Conservation (phyloP, 2,113 vertebrate genomes). For the Candoia aspera region DNA sequence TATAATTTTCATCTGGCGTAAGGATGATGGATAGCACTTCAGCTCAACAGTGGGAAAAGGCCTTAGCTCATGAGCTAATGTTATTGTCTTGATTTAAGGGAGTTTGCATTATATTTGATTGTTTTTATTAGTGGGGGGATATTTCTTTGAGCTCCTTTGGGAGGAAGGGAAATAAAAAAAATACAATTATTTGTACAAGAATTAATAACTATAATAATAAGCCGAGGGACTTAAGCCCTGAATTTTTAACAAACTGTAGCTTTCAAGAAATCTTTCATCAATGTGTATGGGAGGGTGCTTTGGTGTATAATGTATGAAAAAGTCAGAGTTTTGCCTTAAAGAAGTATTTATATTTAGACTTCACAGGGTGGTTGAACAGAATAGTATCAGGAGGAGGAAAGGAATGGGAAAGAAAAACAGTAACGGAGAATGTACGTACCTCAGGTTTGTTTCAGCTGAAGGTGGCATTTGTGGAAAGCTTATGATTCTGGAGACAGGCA, state of each 20-base stretch:
- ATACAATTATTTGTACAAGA: background rate
- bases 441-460: background rate
- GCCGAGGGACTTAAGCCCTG: background rate
- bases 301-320: background rate
- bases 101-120: background rate
- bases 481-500: background rate
- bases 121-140: background rate
- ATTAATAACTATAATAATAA: background rate
- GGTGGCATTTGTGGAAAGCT: background rate
- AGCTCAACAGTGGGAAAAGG: background rate
- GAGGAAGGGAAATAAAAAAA: background rate
- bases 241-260: background rate
- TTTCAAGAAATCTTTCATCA: background rate
- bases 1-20: background rate
- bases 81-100: background rate
- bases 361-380: background rate
- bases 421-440: background rate
- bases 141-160: background rate
- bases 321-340: background rate
- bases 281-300: background rate
- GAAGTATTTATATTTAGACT: background rate
- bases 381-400: background rate
- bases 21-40: background rate
- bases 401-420: conserved; percentile 1
- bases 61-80: background rate